These are phyloP conservation scores for Coreius guichenoti DNA, from an alignment of 2,797 vertebrate genomes.

Conservation along the genomic window DNA sequence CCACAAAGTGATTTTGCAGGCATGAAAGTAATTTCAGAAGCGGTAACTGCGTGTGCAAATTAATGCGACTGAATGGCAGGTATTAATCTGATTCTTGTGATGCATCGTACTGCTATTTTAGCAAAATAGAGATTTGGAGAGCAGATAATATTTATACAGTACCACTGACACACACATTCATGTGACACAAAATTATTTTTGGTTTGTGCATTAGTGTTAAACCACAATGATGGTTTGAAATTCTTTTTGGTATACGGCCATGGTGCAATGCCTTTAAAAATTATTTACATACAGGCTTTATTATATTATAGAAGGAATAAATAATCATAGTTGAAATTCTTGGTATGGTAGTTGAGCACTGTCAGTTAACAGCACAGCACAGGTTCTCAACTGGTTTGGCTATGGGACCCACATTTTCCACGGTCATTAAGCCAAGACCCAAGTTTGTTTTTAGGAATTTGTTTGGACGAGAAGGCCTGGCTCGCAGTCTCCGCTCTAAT, in stretches of 20 bases:
- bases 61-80: constrained; percentile 9
- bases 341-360: not conserved
- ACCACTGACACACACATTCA: constrained; percentile 12
- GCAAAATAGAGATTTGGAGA: constrained; percentile 27
- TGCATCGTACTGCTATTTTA: constrained; percentile 16
- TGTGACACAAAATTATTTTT: not conserved
- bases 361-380: too few species aligned
- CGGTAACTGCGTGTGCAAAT: constrained; percentile 15
- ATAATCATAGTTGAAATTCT: not conserved
- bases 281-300: not conserved
- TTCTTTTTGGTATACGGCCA: not conserved
- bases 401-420: too few species aligned
- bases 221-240: not conserved
- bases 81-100: constrained; percentile 27
- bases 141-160: constrained; percentile 2
- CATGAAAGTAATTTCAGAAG: constrained; percentile 26
- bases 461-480: too few species aligned
- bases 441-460: too few species aligned
- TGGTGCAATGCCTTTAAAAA: not conserved
- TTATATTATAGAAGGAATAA: not conserved
- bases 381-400: too few species aligned
- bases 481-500: too few species aligned
- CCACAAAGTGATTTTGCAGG: constrained; percentile 16
- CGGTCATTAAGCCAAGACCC: too few species aligned
- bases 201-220: not conserved